These are phyloP conservation scores for Gonocerus acuteangulatus DNA, from an alignment of 2,888 invertebrate species.

Conservation along the genomic window DNA sequence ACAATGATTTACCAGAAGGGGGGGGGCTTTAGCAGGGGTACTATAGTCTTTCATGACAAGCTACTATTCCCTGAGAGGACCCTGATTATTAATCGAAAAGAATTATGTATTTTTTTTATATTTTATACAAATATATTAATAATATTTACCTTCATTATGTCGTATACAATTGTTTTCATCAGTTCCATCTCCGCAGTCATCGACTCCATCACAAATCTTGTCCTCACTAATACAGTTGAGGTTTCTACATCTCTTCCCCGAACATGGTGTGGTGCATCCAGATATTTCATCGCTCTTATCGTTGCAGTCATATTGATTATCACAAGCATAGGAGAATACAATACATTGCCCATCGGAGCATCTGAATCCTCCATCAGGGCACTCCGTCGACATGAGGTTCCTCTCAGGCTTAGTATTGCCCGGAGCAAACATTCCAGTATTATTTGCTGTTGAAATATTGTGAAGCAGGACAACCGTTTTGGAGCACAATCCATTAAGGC, in stretches of 20 bases:
- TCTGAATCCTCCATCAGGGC: constrained; percentile 55
- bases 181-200: neutral
- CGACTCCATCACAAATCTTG: neutral
- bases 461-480: neutral
- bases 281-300: constrained; percentile 58
- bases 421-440: too few species aligned
- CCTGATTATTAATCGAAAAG: too few species aligned
- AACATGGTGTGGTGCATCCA: neutral
- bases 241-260: neutral
- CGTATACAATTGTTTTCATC: neutral
- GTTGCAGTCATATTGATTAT: constrained; percentile 68
- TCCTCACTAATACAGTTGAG: neutral
- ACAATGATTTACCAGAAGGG: too few species aligned
- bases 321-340: constrained; percentile 52
- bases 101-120: too few species aligned
- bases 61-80: too few species aligned
- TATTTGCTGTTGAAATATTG: neutral
- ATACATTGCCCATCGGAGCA: constrained; percentile 69
- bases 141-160: too few species aligned
- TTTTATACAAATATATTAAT: too few species aligned
- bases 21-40: too few species aligned
- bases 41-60: too few species aligned
- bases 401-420: too few species aligned
- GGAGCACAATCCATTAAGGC: neutral
- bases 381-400: constrained; percentile 40